These are phyloP conservation scores for Phycodurus eques DNA, from an alignment of 2,113 vertebrate species.

Conservation along the genomic window DNA sequence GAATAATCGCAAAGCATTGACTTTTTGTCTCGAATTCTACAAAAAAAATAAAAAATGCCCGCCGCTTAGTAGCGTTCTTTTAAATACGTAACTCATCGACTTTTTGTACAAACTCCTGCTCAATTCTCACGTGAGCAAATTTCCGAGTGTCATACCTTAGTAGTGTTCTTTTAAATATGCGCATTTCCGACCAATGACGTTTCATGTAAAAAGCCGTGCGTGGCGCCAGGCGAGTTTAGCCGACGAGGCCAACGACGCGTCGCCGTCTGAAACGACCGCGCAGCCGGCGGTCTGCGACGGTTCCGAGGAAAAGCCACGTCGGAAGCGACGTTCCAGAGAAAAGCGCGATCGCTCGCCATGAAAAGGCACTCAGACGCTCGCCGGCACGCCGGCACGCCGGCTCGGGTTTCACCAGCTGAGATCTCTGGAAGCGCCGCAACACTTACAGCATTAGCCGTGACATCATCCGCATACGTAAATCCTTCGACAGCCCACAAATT, in stretches of 20 bases:
- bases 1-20: no score
- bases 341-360: not conserved
- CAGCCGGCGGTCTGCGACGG: not conserved
- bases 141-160: not conserved
- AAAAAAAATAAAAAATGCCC: no score
- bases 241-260: not conserved
- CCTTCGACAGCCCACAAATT: no score
- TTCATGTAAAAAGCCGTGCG: no score
- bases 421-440: not conserved
- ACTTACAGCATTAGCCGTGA: not conserved
- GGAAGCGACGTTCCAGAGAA: not conserved
- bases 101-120: no score
- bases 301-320: not conserved
- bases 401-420: not conserved
- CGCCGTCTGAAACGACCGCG: no score
- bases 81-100: no score
- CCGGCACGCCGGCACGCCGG: not conserved
- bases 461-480: no score
- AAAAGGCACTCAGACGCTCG: not conserved
- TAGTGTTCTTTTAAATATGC: no score
- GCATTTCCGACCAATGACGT: no score
- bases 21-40: no score
- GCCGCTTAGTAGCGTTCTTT: no score
- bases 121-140: not conserved
- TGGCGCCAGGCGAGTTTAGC: not conserved